Base-by-base conservation (phyloP, 1,140 invertebrate species). In the Palaemon carinicauda region DNA sequence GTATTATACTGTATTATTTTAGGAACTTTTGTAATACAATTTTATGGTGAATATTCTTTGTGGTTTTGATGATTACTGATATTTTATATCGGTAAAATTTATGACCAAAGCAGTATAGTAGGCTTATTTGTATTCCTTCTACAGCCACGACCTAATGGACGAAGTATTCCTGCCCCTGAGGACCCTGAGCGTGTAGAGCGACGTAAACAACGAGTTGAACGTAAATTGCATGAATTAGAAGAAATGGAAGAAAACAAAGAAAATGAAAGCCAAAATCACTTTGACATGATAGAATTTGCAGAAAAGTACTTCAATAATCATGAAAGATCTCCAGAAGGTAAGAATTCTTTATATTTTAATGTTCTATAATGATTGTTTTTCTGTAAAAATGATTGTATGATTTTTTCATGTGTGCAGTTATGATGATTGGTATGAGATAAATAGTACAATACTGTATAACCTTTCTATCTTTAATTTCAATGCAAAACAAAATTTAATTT, bases 281-380 rank as follows among this genome's bases (percentile, higher is more conserved):
- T 95, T 90, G 96, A 98, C 90, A 96, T 99, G 90, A 93, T 97
- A 0, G 97, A 98, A 90, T 99, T 97, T 93, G 98, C 97, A 17
- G 96, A 98, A 89, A 94, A 96, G 87, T 96, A 97, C 92, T 99
- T 97, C 92, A 98, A 98, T 91, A 94, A 95, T 81, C 97, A 98
- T 90, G 95, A 97, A 81, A 92, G 95, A 77, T 96, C 96, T 41
- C 94, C 95, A 17, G 96, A 97, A 92, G 96, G 93, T 90, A 87
- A 71, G 87, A 41, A 19, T 41, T 29, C 12, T 14, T n/a, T 60
- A 19, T 0, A 21, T 10, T 56, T n/a, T n/a, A n/a, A n/a, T n/a
- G n/a, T n/a, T n/a, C n/a, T n/a, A n/a, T n/a, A n/a, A n/a, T n/a
- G n/a, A n/a, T n/a, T n/a, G n/a, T n/a, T n/a, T n/a, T n/a, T n/a